Percentiles rank a stretch among this genome's conserved stretches.
phyloP scores from a whole-genome alignment of 2,888 invertebrate species.

The Emmelina monodactyla region DNA sequence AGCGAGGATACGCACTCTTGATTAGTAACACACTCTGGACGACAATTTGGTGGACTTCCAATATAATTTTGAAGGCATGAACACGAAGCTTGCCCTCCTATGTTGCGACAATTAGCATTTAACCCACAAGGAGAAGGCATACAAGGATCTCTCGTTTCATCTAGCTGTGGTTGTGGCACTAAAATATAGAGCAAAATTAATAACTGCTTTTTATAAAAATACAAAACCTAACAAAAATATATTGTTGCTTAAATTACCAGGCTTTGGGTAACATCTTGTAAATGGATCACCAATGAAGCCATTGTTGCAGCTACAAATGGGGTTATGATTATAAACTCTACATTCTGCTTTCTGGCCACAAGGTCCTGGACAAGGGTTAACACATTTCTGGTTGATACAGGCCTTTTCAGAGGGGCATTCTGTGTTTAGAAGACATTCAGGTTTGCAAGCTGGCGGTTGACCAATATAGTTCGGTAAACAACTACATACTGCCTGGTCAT shows the following conservation, averaged over 20 bases:
- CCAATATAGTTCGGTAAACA: constrained; percentile 74
- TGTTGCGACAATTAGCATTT: constrained; percentile 66
- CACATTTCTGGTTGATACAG: constrained; percentile 74
- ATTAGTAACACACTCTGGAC: constrained; percentile 72
- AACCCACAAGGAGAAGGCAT: constrained; percentile 73
- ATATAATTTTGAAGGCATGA: constrained; percentile 67
- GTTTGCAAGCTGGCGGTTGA: constrained; percentile 72
- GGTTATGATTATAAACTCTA: constrained; percentile 74
- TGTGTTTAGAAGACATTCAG: constrained; percentile 73
- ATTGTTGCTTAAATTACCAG: constrained; percentile 30
- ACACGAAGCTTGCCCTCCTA: constrained; percentile 66
- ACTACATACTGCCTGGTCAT: constrained; percentile 72
- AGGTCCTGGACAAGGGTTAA: constrained; percentile 74
- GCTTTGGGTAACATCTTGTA: constrained; percentile 68
- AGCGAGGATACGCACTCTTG: constrained; percentile 72
- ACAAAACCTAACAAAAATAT: not conserved
- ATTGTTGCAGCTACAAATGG: constrained; percentile 72
- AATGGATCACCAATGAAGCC: constrained; percentile 73
- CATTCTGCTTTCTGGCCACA: constrained; percentile 77
- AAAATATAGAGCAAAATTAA: constrained; percentile 17
- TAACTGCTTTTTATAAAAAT: not conserved
- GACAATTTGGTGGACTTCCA: constrained; percentile 73
- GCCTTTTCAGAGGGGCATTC: constrained; percentile 70
- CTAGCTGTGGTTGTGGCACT: constrained; percentile 37
- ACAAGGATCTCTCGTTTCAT: constrained; percentile 66